Base-by-base conservation (phyloP, 2,113 vertebrate genomes). In the Indri indri region DNA sequence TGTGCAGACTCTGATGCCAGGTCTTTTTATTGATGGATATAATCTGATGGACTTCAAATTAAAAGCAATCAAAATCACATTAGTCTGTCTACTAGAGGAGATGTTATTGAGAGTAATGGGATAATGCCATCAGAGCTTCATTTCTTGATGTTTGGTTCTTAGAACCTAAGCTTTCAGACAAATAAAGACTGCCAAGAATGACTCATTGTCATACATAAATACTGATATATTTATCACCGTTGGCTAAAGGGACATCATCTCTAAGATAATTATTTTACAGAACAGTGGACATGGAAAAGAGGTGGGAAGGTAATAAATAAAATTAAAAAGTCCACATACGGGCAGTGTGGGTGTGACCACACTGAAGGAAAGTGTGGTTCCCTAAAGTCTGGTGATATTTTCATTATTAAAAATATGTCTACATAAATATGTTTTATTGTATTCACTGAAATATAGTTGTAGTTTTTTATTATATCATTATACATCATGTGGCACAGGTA, bases 21-120 rank as follows among this genome's bases (percentile, higher is more conserved):
- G 18, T 10, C 54, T 85, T 97, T 94, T 87, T 80, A 90, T 63
- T 89, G 86, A 54, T 82, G 20, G 14, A 76, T 86, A 40, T 79
- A 95, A 97, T 97, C 95, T 94, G 83, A 97, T 95, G 73, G 95
- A 76, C 93, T 98, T 96, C 91, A 96, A 97, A 97, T 98, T 96
- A 96, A 97, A 98, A 97, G 82, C 93, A 94, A 83, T 95, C 88
- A 96, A 97, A 95, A 97, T 94, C 61, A 81, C 76, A 96, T 96
- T 95, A 95, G 77, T 95, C 84, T 91, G 88, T 89, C 90, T 94
- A 42, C 71, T 54, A 79, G 81, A 96, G 71, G 81, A 96, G 94
- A 89, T 80, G 63, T 86, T 97, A 96, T 96, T 96, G 93, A 97
- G 94, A 96, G 27, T 79, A 97, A 98, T 96, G 54, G 57, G 57